Evolutionary conservation across 2,797 vertebrate species (phyloP).

Genomic region (Toxotes lorentzi): DNA sequence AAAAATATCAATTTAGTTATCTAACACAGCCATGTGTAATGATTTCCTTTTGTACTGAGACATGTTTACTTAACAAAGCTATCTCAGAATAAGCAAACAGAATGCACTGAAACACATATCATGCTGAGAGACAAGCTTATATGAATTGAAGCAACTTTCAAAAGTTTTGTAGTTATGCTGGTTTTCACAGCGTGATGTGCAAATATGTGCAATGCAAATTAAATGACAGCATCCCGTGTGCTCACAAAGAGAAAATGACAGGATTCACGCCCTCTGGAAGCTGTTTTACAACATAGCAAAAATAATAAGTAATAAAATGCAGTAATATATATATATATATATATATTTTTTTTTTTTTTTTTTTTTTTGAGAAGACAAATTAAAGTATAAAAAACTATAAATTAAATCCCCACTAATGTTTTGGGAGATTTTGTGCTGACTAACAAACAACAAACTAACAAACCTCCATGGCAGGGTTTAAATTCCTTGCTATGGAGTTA

Average conservation of each 20-base stretch:
- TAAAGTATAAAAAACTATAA: neutral
- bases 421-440: neutral
- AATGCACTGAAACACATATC: neutral
- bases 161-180: constrained; percentile 32
- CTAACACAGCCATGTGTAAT: neutral
- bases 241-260: constrained; percentile 33
- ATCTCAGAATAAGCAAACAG: neutral
- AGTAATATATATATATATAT: no score
- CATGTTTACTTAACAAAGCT: neutral
- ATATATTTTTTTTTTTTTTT: no score
- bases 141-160: constrained; percentile 33
- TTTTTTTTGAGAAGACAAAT: neutral
- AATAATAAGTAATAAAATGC: neutral
- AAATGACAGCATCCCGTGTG: constrained; percentile 33
- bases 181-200: constrained; percentile 24
- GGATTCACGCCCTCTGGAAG: constrained; percentile 10
- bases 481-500: constrained; percentile 19
- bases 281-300: neutral
- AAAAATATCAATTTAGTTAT: constrained; percentile 10
- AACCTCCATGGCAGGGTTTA: neutral
- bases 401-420: neutral
- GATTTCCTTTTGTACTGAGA: neutral
- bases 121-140: constrained; percentile 29
- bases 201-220: constrained; percentile 58
- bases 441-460: no score